phyloP scores from a whole-genome alignment of 1,140 invertebrate species.

The Glomeris maerens region DNA sequence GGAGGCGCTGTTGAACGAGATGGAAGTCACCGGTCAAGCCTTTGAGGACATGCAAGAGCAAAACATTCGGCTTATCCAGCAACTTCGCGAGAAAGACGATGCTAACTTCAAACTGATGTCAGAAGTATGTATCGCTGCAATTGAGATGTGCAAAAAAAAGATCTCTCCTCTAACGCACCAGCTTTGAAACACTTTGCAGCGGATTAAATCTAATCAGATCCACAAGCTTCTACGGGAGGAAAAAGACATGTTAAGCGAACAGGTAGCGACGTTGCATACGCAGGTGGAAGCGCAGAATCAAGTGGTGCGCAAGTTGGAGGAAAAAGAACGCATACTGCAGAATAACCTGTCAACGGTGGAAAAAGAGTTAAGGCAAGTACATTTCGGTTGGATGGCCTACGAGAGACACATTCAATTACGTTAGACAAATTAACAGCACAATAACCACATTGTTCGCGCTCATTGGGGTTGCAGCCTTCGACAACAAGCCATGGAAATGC shows the following conservation, averaged over 20 bases:
- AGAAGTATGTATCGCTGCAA: slow-evolving; percentile 40
- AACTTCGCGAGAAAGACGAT: slow-evolving; percentile 93
- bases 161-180: no score
- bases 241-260: slow-evolving; percentile 75
- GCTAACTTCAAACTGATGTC: slow-evolving; percentile 99
- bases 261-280: slow-evolving; percentile 66
- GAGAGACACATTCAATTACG: slow-evolving; percentile 8
- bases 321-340: slow-evolving; percentile 88
- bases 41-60: slow-evolving; percentile 99
- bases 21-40: slow-evolving; percentile 98
- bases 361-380: slow-evolving; percentile 57
- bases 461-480: slow-evolving; percentile 40
- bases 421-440: slow-evolving; percentile 10
- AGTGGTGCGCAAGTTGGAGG: slow-evolving; percentile 86
- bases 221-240: slow-evolving; percentile 89
- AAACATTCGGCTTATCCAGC: slow-evolving; percentile 88
- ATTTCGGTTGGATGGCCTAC: neutral
- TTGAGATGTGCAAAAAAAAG: no score
- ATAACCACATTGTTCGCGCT: no score
- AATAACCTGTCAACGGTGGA: slow-evolving; percentile 84
- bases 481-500: slow-evolving; percentile 92
- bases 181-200: no score
- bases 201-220: slow-evolving; percentile 92
- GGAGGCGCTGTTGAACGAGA: slow-evolving; percentile 91
- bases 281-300: slow-evolving; percentile 92